These are phyloP conservation scores for Salticus scenicus DNA, from an alignment of 2,888 invertebrate genomes.

Conservation along the genomic window DNA sequence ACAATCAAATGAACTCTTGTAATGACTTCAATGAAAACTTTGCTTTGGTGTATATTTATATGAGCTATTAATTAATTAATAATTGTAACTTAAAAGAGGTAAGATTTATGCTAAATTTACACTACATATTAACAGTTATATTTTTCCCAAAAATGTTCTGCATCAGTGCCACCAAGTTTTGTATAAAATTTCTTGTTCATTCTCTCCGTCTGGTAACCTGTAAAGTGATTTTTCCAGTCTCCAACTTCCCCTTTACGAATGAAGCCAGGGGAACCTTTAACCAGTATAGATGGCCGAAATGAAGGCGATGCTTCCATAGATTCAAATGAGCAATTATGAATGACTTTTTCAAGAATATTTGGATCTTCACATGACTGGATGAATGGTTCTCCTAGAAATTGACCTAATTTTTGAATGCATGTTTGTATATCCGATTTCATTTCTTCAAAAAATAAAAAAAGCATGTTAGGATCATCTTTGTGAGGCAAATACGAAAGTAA, in stretches of 20 bases:
- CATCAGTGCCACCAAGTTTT: constrained; percentile 32
- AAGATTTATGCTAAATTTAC: too few relatives aligned
- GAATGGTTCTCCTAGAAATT: constrained; percentile 68
- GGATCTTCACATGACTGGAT: not conserved
- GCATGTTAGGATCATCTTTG: constrained; percentile 73
- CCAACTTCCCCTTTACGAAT: constrained; percentile 74
- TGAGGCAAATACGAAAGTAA: constrained; percentile 54
- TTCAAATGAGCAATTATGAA: constrained; percentile 17
- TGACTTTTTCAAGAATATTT: constrained; percentile 16
- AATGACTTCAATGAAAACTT: too few relatives aligned
- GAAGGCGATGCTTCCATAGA: constrained; percentile 35
- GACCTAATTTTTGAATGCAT: constrained; percentile 68
- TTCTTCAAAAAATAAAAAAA: constrained; percentile 76
- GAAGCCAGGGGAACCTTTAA: constrained; percentile 46
- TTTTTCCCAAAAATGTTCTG: constrained; percentile 29
- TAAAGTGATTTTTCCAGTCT: constrained; percentile 76
- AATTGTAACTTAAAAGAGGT: too few relatives aligned
- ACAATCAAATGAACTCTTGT: too few relatives aligned
- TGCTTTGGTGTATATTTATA: too few relatives aligned
- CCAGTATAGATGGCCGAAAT: constrained; percentile 2
- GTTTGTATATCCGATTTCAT: constrained; percentile 73
- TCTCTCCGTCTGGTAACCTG: constrained; percentile 70
- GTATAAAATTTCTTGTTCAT: constrained; percentile 28
- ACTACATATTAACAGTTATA: not conserved
- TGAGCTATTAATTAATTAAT: too few relatives aligned